phyloP scores from a whole-genome alignment of 2,113 vertebrate species.

The Pseudorasbora parva region DNA sequence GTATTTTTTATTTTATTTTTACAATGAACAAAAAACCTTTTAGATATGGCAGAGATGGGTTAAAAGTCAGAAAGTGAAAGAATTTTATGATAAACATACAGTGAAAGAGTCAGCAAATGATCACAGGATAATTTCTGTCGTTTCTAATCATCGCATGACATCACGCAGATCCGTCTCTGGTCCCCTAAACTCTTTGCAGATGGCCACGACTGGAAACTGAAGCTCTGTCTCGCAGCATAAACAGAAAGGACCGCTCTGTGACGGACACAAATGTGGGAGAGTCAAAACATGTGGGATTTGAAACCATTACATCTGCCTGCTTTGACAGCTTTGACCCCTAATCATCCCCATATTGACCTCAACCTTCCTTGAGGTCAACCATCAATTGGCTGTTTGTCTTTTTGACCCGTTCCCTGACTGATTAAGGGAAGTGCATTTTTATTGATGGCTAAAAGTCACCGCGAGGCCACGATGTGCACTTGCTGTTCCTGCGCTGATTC shows the following conservation, averaged over 20 bases:
- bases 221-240: conserved; percentile 65
- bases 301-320: conserved; percentile 65
- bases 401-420: conserved; percentile 64
- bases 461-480: conserved; percentile 55
- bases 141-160: conserved; percentile 38
- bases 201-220: conserved; percentile 65
- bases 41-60: neutral
- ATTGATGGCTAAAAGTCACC: conserved; percentile 50
- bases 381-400: conserved; percentile 66
- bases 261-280: conserved; percentile 50
- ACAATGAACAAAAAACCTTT: neutral
- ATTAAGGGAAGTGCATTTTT: conserved; percentile 55
- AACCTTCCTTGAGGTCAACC: conserved; percentile 45
- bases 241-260: conserved; percentile 47
- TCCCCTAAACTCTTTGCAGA: conserved; percentile 47
- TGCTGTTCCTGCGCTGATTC: conserved; percentile 46
- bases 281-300: conserved; percentile 49
- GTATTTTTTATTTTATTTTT: too few relatives aligned
- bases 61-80: neutral
- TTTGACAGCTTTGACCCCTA: conserved; percentile 63
- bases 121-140: conserved; percentile 21
- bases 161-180: conserved; percentile 19
- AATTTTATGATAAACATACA: conserved; percentile 20
- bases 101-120: conserved; percentile 5
- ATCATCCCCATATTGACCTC: conserved; percentile 65